Base-by-base conservation (phyloP, 2,113 vertebrate genomes). In the Oriolus oriolus region DNA sequence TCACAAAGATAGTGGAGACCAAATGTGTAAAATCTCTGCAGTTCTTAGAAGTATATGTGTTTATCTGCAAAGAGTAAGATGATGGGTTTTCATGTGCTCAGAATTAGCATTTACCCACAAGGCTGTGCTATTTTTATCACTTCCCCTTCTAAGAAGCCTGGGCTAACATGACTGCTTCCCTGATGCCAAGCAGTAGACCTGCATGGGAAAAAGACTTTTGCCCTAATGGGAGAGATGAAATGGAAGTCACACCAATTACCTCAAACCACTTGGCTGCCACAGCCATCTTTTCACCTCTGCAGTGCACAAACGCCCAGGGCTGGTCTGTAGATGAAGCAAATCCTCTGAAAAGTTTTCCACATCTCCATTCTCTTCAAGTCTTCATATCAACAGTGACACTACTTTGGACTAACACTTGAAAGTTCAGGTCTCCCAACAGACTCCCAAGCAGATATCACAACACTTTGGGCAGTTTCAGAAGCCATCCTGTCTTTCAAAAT, bases 391-490 rank as follows among this genome's bases (percentile, higher is more conserved):
- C 73, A 87, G 31, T 0, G 3, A 68, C 30, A 47, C 49, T 23
- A 16, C 65, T 68, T 30, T 9, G 39, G 80, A 61, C 20, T n/a
- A 71, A 71, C 56, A 21, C n/a, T 17, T 30, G 22, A 31, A 54
- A 44, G 47, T 59, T 37, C 52, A 64, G 26, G 16, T 35, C 21
- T 61, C 84, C 84, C 84, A 22, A 41, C 1, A 78, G 45, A 57
- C 27, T 70, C 49, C 41, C 41, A 14, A 5, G 39, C 20, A 89
- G 49, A 21, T 13, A 71, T 0, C 65, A 50, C 65, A 84, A 39
- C 33, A 6, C 42, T 83, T 12, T 2, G 15, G 56, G 92, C 79
- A 92, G 59, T 73, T 95, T 95, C 84, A 94, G 96, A 92, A 94
- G 75, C 75, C 61, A 91, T 83, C 68, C 82, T 35, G 71, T 28